phyloP scores from a whole-genome alignment of 2,797 vertebrate genomes.

The Leuciscus waleckii region DNA sequence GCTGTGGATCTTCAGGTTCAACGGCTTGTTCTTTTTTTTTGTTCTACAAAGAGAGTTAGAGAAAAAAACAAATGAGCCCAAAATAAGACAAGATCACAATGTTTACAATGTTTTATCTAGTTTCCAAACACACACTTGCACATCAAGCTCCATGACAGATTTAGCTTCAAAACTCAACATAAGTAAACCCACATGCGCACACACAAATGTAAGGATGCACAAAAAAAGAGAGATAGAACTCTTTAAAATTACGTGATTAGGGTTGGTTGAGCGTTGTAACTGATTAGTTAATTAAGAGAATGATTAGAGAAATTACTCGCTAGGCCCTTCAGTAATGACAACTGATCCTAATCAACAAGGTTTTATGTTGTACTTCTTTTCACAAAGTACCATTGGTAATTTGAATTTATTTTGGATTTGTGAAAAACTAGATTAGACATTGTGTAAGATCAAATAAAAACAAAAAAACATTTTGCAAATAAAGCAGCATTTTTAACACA shows the following conservation, averaged over 20 bases:
- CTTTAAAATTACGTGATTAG: not conserved
- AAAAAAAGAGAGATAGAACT: not conserved
- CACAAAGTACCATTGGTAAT: not conserved
- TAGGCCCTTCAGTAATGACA: not conserved
- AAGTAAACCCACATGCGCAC: not conserved
- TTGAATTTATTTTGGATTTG: not conserved
- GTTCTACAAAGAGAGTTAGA: constrained; percentile 74
- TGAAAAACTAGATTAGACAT: not conserved
- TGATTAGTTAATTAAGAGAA: not conserved
- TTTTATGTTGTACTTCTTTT: not conserved
- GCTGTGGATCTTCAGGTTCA: constrained; percentile 98
- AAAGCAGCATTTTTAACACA: no score
- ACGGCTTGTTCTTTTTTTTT: constrained; percentile 97
- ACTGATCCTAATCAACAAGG: not conserved
- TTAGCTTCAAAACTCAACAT: not conserved
- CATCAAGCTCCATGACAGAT: constrained; percentile 4
- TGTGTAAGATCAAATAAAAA: not conserved
- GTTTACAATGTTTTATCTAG: not conserved
- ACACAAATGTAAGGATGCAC: not conserved
- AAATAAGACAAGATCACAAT: not conserved
- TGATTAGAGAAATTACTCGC: not conserved
- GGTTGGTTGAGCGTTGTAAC: not conserved
- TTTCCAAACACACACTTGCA: not conserved
- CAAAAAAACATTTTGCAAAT: no score
- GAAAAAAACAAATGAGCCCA: constrained; percentile 23